Conservation (phyloP, 2,888 invertebrate species). For the Andrena flavipes region DNA sequence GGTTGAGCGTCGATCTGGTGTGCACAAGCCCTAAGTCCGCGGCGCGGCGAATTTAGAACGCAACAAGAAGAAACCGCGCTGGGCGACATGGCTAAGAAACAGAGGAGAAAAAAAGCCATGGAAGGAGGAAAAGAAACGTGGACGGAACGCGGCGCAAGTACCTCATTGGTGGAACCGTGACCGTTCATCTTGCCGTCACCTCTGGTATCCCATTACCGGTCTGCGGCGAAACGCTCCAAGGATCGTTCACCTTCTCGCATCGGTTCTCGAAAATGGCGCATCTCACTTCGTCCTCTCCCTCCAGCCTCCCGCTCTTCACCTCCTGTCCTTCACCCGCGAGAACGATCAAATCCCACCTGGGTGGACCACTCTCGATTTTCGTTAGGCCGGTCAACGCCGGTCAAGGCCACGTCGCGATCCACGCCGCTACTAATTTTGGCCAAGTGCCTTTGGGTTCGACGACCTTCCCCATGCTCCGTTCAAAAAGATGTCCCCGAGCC, state of each 20-base stretch:
- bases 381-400: slow-evolving; percentile 54
- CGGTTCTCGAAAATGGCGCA: slow-evolving; percentile 75
- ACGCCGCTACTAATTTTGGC: slow-evolving; percentile 65
- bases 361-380: slow-evolving; percentile 68
- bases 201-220: slow-evolving; percentile 81
- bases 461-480: slow-evolving; percentile 50
- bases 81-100: slow-evolving; percentile 54
- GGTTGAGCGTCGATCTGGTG: slow-evolving; percentile 2
- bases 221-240: slow-evolving; percentile 73
- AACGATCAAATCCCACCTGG: slow-evolving; percentile 2
- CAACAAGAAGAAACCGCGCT: slow-evolving; percentile 70
- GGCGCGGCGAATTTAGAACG: slow-evolving; percentile 71
- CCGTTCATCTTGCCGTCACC: slow-evolving; percentile 83
- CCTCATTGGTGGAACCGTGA: slow-evolving; percentile 81
- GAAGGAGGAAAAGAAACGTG: slow-evolving; percentile 61
- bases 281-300: slow-evolving; percentile 50
- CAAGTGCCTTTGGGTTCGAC: slow-evolving; percentile 57
- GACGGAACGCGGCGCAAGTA: slow-evolving; percentile 71
- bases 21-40: slow-evolving; percentile 42
- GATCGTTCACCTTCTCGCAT: slow-evolving; percentile 77
- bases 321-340: slow-evolving; percentile 15
- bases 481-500: slow-evolving; percentile 12
- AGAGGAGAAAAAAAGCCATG: slow-evolving; percentile 43
- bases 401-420: slow-evolving; percentile 68
- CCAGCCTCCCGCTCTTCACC: slow-evolving; percentile 23